These are phyloP conservation scores for Electrona antarctica DNA, from an alignment of 2,113 vertebrate species.

Conservation along the genomic window DNA sequence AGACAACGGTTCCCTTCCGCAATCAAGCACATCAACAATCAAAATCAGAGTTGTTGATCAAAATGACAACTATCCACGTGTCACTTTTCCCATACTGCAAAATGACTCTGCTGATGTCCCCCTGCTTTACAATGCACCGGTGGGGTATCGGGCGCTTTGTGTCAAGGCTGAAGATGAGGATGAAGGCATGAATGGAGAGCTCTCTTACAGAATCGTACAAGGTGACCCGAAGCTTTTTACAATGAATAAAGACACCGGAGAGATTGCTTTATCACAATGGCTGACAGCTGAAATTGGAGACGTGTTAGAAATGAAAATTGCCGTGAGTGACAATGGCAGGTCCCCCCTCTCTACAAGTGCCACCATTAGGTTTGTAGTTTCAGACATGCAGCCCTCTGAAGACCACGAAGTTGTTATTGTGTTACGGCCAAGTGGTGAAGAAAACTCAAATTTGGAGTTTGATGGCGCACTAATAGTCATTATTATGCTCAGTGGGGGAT, in stretches of 20 bases:
- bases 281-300: conserved; percentile 54
- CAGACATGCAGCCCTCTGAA: conserved; percentile 67
- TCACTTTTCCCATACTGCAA: conserved; percentile 63
- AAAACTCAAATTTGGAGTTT: conserved; percentile 3
- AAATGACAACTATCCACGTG: conserved; percentile 73
- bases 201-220: conserved; percentile 67
- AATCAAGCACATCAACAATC: conserved; percentile 58
- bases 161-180: conserved; percentile 69
- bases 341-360: conserved; percentile 53
- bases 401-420: conserved; percentile 69
- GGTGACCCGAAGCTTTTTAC: conserved; percentile 63
- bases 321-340: conserved; percentile 68
- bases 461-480: conserved; percentile 69
- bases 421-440: conserved; percentile 51
- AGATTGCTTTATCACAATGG: conserved; percentile 68
- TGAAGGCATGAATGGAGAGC: conserved; percentile 58
- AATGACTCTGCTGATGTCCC: conserved; percentile 68
- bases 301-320: conserved; percentile 56
- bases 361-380: conserved; percentile 61
- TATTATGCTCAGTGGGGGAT: conserved; percentile 65
- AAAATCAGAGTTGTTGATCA: conserved; percentile 73
- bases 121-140: conserved; percentile 58
- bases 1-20: conserved; percentile 64
- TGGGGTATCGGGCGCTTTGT: conserved; percentile 67
- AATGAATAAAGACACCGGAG: conserved; percentile 61